Conservation (phyloP, 2,797 vertebrate genomes). For the Pseudochromis fuscus region DNA sequence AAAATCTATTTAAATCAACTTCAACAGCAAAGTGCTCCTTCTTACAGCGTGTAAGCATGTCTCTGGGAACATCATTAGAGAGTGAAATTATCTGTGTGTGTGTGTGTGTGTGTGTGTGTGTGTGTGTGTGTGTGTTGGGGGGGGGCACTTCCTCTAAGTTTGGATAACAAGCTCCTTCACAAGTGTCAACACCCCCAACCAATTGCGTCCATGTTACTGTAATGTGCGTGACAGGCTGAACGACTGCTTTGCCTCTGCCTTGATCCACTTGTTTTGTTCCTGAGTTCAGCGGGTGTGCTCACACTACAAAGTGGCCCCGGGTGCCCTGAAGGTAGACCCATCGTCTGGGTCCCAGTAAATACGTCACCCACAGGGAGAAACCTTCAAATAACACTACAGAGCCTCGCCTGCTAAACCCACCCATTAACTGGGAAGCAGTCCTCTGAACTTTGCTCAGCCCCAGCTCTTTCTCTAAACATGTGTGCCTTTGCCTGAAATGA, state of each 20-base stretch:
- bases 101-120: slow-evolving; percentile 28
- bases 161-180: slow-evolving; percentile 85
- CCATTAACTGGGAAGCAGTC: slow-evolving; percentile 61
- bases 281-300: slow-evolving; percentile 62
- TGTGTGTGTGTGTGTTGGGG: slow-evolving; percentile 27
- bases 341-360: slow-evolving; percentile 74
- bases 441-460: slow-evolving; percentile 74
- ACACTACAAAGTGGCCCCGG: slow-evolving; percentile 73
- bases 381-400: slow-evolving; percentile 60
- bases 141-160: slow-evolving; percentile 76
- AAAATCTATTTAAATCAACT: slow-evolving; percentile 91
- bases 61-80: slow-evolving; percentile 86
- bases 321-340: slow-evolving; percentile 75
- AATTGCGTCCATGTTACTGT: slow-evolving; percentile 78
- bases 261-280: slow-evolving; percentile 80
- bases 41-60: slow-evolving; percentile 79
- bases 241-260: slow-evolving; percentile 70
- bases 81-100: slow-evolving; percentile 40
- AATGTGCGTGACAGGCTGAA: slow-evolving; percentile 80
- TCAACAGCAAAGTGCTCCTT: slow-evolving; percentile 81
- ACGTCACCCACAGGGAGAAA: slow-evolving; percentile 67
- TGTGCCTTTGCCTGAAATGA: slow-evolving; percentile 60
- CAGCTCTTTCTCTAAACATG: slow-evolving; percentile 67
- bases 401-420: slow-evolving; percentile 56
- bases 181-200: slow-evolving; percentile 83